Percentiles rank a stretch among this genome's conserved stretches.
Evolutionary conservation across 2,113 vertebrate genomes (phyloP).

Genomic region (Theropithecus gelada): DNA sequence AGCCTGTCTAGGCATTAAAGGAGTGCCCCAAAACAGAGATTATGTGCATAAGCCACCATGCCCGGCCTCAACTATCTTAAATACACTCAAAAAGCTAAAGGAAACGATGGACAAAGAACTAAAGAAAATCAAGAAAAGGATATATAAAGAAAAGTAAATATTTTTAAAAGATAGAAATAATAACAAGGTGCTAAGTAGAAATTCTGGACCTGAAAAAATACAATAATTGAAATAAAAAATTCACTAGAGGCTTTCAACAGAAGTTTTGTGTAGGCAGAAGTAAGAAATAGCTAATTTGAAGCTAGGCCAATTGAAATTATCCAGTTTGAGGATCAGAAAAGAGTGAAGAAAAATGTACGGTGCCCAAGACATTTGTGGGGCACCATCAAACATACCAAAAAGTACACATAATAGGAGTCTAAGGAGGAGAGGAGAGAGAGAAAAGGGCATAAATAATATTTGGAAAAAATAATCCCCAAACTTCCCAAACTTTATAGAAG

Average conservation of each 20-base stretch:
- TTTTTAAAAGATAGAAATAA: background rate
- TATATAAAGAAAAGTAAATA: background rate
- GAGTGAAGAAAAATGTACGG: background rate
- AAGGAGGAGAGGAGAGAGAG: background rate
- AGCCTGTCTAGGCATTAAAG: background rate
- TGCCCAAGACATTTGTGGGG: background rate
- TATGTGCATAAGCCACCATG: no score
- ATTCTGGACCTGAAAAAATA: background rate
- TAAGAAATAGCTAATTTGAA: background rate
- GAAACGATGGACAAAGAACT: background rate
- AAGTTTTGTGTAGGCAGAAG: background rate
- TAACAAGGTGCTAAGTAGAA: background rate
- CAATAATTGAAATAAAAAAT: background rate
- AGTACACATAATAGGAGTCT: background rate
- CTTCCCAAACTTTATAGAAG: background rate
- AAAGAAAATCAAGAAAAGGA: background rate
- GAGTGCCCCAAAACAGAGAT: background rate
- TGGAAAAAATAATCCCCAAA: background rate
- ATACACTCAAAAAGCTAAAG: background rate
- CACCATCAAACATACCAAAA: background rate
- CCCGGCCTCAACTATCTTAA: background rate
- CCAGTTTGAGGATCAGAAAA: background rate
- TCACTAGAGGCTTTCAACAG: background rate
- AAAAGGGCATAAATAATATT: background rate
- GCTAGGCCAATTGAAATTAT: background rate